Evolutionary conservation across 2,888 invertebrate genomes (phyloP).

Genomic region (Drosophila parthenogenetica): DNA sequence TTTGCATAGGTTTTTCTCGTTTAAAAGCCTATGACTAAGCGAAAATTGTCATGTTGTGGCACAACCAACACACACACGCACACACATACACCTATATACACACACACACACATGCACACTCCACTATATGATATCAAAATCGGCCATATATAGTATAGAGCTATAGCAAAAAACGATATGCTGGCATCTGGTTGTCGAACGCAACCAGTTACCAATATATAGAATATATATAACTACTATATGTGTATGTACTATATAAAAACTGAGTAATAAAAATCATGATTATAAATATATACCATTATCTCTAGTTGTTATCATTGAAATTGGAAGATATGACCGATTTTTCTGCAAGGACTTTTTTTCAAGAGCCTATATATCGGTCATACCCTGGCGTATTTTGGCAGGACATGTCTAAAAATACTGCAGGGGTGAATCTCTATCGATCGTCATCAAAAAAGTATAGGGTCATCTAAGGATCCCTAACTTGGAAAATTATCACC

Average conservation of each 20-base stretch:
- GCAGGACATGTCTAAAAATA: no score
- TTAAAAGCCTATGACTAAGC: conserved; percentile 83
- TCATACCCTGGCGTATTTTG: no score
- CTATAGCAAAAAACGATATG: conserved; percentile 53
- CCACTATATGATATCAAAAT: conserved; percentile 64
- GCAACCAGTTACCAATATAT: conserved; percentile 51
- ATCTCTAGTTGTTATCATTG: conserved; percentile 1
- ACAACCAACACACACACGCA: conserved; percentile 9
- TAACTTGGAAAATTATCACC: no score
- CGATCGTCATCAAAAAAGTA: no score
- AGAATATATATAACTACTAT: conserved; percentile 53
- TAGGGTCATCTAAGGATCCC: no score
- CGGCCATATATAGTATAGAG: conserved; percentile 71
- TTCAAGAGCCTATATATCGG: no score
- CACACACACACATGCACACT: conserved; percentile 21
- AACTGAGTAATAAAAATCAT: conserved; percentile 56
- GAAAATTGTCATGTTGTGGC: conserved; percentile 6
- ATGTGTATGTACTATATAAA: conserved; percentile 58
- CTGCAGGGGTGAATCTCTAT: no score
- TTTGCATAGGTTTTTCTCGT: conserved; percentile 83
- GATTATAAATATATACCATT: conserved; percentile 35
- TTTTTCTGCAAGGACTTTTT: background rate
- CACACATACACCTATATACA: background rate
- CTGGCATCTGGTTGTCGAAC: conserved; percentile 47
- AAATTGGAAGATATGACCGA: no score